phyloP scores from a whole-genome alignment of 1,140 invertebrate genomes.

The Hylaeus anthracinus region DNA sequence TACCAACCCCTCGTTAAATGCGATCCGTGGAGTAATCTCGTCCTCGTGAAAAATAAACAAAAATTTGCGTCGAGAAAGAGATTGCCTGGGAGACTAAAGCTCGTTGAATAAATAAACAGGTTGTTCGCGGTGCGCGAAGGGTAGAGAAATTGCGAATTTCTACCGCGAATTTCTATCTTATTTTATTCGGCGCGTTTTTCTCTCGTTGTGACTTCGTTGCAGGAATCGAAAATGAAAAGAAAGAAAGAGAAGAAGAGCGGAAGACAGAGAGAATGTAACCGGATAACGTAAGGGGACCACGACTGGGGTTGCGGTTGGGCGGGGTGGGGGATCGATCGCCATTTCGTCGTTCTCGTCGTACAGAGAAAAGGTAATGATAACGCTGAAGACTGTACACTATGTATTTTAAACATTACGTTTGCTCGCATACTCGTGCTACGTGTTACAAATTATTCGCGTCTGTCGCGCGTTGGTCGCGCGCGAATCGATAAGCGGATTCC shows the following conservation, averaged over 20 bases:
- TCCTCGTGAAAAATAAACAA: too few relatives aligned
- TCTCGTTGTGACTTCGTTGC: not conserved
- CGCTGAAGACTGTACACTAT: conserved; percentile 30
- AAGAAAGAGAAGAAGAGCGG: not conserved
- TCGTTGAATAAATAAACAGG: too few relatives aligned
- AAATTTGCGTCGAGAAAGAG: too few relatives aligned
- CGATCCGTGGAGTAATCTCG: too few relatives aligned
- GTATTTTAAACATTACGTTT: conserved; percentile 22
- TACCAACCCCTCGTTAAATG: too few relatives aligned
- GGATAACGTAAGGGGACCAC: not conserved
- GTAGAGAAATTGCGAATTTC: not conserved
- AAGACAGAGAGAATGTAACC: not conserved
- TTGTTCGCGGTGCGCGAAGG: not conserved
- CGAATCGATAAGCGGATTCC: conserved; percentile 13
- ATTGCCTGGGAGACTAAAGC: too few relatives aligned
- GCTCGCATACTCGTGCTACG: not conserved
- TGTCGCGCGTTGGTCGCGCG: conserved; percentile 1
- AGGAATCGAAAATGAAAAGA: not conserved
- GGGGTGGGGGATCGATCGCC: not conserved
- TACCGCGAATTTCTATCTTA: not conserved
- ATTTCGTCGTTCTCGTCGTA: not conserved
- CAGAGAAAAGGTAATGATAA: conserved; percentile 33
- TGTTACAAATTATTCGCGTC: conserved; percentile 5
- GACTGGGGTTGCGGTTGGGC: too few relatives aligned
- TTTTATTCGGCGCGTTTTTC: conserved; percentile 8